Conservation (phyloP, 2,888 invertebrate species). For the Yponomeuta malinellus region DNA sequence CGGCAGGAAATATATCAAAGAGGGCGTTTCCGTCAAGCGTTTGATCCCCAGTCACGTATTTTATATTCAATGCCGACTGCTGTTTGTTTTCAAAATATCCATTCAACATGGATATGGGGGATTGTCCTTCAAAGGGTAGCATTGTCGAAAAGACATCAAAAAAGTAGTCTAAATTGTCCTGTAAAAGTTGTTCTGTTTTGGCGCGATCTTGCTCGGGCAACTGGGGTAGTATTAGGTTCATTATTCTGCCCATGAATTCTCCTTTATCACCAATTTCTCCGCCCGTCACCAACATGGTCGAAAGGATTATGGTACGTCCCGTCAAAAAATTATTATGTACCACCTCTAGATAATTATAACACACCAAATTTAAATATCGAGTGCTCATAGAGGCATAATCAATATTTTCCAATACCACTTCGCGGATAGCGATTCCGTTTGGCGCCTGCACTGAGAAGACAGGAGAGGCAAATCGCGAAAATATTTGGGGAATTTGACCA, state of each 20-base stretch:
- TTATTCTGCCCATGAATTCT: background rate
- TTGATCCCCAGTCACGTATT: background rate
- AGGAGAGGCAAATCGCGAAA: background rate
- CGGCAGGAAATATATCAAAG: background rate
- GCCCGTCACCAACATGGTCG: background rate
- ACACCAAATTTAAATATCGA: background rate
- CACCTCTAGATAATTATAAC: background rate
- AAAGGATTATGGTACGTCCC: background rate
- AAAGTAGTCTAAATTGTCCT: background rate
- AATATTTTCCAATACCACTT: background rate
- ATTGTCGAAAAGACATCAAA: background rate
- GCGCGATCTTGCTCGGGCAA: background rate
- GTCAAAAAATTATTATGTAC: background rate
- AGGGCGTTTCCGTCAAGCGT: background rate
- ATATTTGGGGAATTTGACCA: background rate
- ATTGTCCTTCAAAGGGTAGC: background rate
- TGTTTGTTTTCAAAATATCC: constrained; percentile 2
- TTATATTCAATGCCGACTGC: background rate
- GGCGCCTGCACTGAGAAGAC: background rate
- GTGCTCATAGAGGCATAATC: background rate
- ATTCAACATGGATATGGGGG: background rate
- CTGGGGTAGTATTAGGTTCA: background rate
- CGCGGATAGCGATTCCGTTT: background rate
- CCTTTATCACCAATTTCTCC: background rate
- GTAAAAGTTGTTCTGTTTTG: background rate